Base-by-base conservation (phyloP, 2,888 invertebrate species). In the Alloscopus bannaensis region DNA sequence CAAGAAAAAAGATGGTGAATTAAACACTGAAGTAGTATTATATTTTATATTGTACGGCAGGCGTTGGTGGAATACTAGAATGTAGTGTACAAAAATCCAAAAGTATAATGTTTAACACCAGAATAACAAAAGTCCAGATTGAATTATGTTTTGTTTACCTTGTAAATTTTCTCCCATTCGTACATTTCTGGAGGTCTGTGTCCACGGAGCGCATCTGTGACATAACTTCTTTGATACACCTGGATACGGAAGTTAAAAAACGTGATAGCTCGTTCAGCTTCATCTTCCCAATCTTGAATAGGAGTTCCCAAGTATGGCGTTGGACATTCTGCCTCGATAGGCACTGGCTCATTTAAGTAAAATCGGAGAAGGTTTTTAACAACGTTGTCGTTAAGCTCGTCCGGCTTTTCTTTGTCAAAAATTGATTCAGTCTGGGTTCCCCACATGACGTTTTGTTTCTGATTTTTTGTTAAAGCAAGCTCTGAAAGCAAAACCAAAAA, bases 121-220 rank as follows among this genome's bases (percentile, higher is more conserved):
- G n/a, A n/a, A n/a, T n/a, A n/a, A n/a, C n/a, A n/a, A n/a, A n/a
- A n/a, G n/a, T n/a, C n/a, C n/a, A n/a, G n/a, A n/a, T n/a, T n/a
- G n/a, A n/a, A n/a, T n/a, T n/a, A n/a, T n/a, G n/a, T 36, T 29
- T 16, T 26, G 28, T 64, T n/a, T 4, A 88, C 86, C 84, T 94
- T 93, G 87, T 95, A 96, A 82, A 96, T 93, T 83, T 91, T 91
- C 87, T 96, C 95, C 96, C 96, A 97, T 73, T 92, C 88, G 86
- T 93, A 93, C 40, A 93, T 89, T 89, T 96, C 95, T 24, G 94
- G 93, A 13, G 88, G 77, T 55, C 91, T 88, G 22, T 90, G 89
- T 86, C 92, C 91, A 75, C 91, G 90, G 0, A 92, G 16, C 18
- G 31, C 8, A 31, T 70, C 66, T 28, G 40, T 31, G 8, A n/a